Percentiles rank a stretch among this genome's conserved stretches.
Conservation (phyloP, 2,888 invertebrate genomes). For the Melieria crassipennis region DNA sequence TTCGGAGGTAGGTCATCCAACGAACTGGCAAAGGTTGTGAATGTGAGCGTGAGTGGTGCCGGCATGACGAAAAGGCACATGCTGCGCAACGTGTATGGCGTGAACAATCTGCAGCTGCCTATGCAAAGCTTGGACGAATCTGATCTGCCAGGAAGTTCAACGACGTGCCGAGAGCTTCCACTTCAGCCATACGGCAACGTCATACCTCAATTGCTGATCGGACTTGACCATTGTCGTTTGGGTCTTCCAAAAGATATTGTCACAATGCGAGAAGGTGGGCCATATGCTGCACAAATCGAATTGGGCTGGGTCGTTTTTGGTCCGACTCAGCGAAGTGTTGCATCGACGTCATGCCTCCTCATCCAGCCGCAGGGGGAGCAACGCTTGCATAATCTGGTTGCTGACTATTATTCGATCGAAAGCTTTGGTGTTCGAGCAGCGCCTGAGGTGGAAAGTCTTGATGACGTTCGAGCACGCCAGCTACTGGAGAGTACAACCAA, state of each 20-base stretch:
- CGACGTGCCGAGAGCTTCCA: too few relatives aligned
- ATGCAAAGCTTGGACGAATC: too few relatives aligned
- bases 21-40: too few relatives aligned
- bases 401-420: conserved; percentile 26
- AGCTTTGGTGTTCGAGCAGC: conserved; percentile 27
- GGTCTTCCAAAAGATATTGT: background rate
- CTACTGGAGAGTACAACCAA: conserved; percentile 20
- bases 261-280: conserved; percentile 18
- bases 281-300: conserved; percentile 39
- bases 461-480: conserved; percentile 7
- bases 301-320: conserved; percentile 40
- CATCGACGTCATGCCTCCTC: conserved; percentile 21
- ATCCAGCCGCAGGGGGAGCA: background rate
- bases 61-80: too few relatives aligned
- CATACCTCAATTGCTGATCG: background rate
- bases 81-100: too few relatives aligned
- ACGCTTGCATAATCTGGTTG: conserved; percentile 20
- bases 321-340: background rate
- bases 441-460: conserved; percentile 17
- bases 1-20: too few relatives aligned
- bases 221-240: conserved; percentile 2
- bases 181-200: too few relatives aligned
- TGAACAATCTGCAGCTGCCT: too few relatives aligned
- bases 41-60: too few relatives aligned
- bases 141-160: too few relatives aligned